Evolutionary conservation across 2,113 vertebrate genomes (phyloP), one percentile per base, ranked within the genome.

Genomic region (Telmatochromis sp.): DNA sequence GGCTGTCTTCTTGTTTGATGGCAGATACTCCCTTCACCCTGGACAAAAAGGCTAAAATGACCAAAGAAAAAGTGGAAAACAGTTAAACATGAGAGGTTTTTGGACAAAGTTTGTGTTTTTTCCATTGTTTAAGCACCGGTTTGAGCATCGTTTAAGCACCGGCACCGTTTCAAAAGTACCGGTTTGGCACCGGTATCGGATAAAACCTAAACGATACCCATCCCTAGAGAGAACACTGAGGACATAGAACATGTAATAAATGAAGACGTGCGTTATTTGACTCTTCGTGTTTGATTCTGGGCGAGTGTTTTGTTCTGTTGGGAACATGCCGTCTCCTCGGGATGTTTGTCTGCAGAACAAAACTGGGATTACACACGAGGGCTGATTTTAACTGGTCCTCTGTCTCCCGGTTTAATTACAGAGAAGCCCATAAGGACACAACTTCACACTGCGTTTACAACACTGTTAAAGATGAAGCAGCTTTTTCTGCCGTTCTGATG

Each of bases 401-500:
- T 53, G 91, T 90, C 88, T 93, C 81, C 82, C 23, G 0, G 23
- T 86, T 87, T 90, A 89, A 94, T 94, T 92, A 90, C 60, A 89
- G 75, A 89, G 82, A 91, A 87, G 45, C 80, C 85, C 86, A 65
- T 40, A 81, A 71, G 71, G 82, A 47, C 31, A 19, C 42, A 81
- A 37, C 90, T 89, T 93, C 84, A 82, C 86, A 80, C 81, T 80
- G 84, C 11, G 82, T 92, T 95, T 90, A 95, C 84, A 73, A 83
- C 81, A 26, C 86, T 80, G 81, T 89, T 89, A 94, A 91, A 94
- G 60, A 85, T 45, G 23, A 53, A 9, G 17, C 42, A 50, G 35
- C 40, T 54, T 84, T 47, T 78, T 89, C 51, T 57, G 71, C 60
- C 57, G 65, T 42, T 71, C 63, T 84, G 91, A 87, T 21, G 85